These are phyloP conservation scores for Dynastes grantii DNA, from an alignment of 2,888 invertebrate genomes.

Conservation along the genomic window DNA sequence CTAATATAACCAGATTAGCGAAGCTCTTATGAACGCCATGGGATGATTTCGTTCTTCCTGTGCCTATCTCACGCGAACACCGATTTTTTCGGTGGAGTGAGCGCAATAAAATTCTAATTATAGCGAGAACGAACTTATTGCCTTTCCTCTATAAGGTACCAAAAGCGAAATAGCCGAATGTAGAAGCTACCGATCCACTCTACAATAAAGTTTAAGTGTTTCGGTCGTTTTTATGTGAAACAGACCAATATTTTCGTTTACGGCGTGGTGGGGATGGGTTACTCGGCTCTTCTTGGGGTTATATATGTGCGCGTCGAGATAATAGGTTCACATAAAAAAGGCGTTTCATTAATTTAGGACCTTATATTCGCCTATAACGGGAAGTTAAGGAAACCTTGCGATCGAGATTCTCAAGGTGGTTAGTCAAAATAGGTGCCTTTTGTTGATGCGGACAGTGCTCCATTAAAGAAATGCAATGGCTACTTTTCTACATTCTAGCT, in stretches of 20 bases:
- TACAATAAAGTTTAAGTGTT: constrained; percentile 22
- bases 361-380: background rate
- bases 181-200: constrained; percentile 17
- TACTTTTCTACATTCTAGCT: no score
- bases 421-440: no score
- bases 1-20: constrained; percentile 14
- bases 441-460: no score
- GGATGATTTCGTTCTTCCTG: background rate
- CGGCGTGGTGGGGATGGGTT: background rate
- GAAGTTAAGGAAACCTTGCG: no score
- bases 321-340: constrained; percentile 6
- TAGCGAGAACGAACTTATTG: constrained; percentile 20
- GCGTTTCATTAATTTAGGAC: background rate
- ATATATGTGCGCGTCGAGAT: background rate
- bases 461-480: no score
- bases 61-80: background rate
- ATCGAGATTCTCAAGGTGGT: no score
- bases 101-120: constrained; percentile 29
- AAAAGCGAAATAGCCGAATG: background rate
- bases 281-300: background rate
- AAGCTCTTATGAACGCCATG: background rate
- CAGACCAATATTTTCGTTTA: constrained; percentile 33
- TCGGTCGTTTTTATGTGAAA: constrained; percentile 18
- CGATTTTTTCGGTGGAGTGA: no score
- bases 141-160: background rate